These are phyloP conservation scores for Coranthus polyacanthus DNA, from an alignment of 2,797 vertebrate species.

Conservation along the genomic window DNA sequence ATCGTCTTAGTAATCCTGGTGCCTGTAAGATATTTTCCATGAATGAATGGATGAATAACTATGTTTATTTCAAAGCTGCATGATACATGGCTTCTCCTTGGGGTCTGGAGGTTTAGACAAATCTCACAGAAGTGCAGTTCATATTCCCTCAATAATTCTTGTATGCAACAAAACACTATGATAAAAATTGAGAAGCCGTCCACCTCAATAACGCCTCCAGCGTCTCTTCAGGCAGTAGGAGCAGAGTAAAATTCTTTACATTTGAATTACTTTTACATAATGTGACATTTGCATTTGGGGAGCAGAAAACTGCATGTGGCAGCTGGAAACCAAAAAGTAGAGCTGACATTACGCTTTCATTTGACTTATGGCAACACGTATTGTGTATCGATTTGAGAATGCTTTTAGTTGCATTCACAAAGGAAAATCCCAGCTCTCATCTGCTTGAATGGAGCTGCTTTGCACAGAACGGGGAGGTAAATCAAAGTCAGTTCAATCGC, in stretches of 20 bases:
- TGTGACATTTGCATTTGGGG: slow-evolving; percentile 45
- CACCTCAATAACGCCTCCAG: slow-evolving; percentile 19
- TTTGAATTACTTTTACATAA: slow-evolving; percentile 41
- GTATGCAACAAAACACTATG: slow-evolving; percentile 12
- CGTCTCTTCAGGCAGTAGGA: background rate
- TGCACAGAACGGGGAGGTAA: background rate
- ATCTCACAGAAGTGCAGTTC: slow-evolving; percentile 1
- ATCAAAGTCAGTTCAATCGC: slow-evolving; percentile 26
- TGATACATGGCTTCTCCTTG: background rate
- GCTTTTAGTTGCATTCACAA: slow-evolving; percentile 15
- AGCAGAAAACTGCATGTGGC: slow-evolving; percentile 27
- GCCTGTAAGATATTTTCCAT: background rate
- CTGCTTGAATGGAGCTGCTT: slow-evolving; percentile 9
- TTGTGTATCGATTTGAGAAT: slow-evolving; percentile 2
- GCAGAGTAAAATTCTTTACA: slow-evolving; percentile 16
- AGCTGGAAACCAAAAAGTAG: slow-evolving; percentile 3
- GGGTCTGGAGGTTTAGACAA: slow-evolving; percentile 19
- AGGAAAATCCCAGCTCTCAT: slow-evolving; percentile 22
- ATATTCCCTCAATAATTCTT: slow-evolving; percentile 14
- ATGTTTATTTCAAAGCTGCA: slow-evolving; percentile 10
- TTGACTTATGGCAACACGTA: slow-evolving; percentile 4
- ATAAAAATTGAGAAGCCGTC: slow-evolving; percentile 1
- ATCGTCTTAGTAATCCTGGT: background rate
- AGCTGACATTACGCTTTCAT: slow-evolving; percentile 6
- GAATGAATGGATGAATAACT: slow-evolving; percentile 20